phyloP scores from a whole-genome alignment of 1,140 invertebrate genomes.

The Tetramorium alpestre region DNA sequence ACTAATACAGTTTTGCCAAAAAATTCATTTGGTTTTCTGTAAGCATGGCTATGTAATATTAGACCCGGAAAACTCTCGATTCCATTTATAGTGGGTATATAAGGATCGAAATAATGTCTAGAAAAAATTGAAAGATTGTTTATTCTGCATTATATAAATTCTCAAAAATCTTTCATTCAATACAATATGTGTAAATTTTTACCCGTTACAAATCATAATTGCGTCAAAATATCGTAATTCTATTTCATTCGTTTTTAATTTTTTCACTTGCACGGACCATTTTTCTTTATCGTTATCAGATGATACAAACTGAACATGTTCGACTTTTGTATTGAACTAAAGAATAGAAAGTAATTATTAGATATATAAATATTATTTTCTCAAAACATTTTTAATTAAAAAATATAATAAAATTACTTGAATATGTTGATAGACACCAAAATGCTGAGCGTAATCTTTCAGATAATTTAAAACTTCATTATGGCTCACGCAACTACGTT shows the following conservation, averaged over 20 bases:
- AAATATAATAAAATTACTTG: constrained; percentile 80
- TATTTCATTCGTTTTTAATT: constrained; percentile 79
- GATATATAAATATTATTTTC: background rate
- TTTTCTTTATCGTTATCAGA: constrained; percentile 24
- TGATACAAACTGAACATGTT: constrained; percentile 74
- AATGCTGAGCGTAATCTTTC: constrained; percentile 87
- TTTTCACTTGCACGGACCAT: constrained; percentile 83
- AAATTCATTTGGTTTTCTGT: constrained; percentile 87
- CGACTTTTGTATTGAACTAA: constrained; percentile 80
- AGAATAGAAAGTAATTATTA: background rate
- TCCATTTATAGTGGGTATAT: constrained; percentile 87
- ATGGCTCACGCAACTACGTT: constrained; percentile 87
- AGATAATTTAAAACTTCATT: constrained; percentile 89
- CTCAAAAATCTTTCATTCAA: background rate
- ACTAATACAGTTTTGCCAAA: constrained; percentile 87
- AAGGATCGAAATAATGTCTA: constrained; percentile 89
- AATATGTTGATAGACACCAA: constrained; percentile 86
- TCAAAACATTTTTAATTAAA: background rate
- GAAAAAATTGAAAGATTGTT: constrained; percentile 63
- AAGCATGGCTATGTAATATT: constrained; percentile 90
- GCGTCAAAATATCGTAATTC: constrained; percentile 85
- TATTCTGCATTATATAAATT: background rate
- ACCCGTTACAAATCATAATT: constrained; percentile 90
- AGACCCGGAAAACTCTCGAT: constrained; percentile 87
- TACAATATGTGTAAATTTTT: background rate